These are phyloP conservation scores for Rhadina sibilatrix DNA, from an alignment of 2,113 vertebrate genomes.

Conservation along the genomic window DNA sequence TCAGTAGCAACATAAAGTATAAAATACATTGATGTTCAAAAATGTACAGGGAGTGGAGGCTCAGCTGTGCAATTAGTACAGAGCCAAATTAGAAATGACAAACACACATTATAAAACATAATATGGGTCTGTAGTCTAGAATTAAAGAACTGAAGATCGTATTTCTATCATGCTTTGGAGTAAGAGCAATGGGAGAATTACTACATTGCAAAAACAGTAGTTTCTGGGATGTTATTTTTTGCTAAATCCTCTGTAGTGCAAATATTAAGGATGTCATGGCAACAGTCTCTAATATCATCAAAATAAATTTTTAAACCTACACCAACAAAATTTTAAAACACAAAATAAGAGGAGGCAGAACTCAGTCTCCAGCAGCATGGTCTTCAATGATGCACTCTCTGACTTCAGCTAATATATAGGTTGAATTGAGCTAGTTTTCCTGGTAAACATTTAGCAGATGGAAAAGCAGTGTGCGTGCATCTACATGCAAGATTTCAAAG, in stretches of 20 bases:
- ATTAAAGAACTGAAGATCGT: not conserved
- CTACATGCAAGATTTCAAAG: not conserved
- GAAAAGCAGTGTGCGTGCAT: not conserved
- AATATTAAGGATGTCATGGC: not conserved
- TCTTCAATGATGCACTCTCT: not conserved
- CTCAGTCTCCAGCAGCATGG: not conserved
- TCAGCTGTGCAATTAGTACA: not conserved
- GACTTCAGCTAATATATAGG: not conserved
- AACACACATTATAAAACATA: not conserved
- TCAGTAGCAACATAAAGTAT: not conserved
- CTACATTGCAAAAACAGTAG: accelerated
- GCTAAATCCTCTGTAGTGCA: not conserved
- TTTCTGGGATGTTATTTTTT: not conserved
- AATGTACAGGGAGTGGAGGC: not conserved
- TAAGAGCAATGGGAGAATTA: not conserved
- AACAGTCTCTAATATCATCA: not conserved
- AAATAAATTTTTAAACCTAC: not conserved
- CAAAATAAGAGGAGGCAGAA: not conserved
- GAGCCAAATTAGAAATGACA: not conserved
- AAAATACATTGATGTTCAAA: not conserved
- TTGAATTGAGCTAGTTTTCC: not conserved
- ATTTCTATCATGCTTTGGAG: not conserved
- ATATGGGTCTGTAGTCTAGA: not conserved
- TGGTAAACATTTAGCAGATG: not conserved
- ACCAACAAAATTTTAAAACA: not conserved